phyloP scores from a whole-genome alignment of 2,113 vertebrate species.

The Entomyzon cyanotis region DNA sequence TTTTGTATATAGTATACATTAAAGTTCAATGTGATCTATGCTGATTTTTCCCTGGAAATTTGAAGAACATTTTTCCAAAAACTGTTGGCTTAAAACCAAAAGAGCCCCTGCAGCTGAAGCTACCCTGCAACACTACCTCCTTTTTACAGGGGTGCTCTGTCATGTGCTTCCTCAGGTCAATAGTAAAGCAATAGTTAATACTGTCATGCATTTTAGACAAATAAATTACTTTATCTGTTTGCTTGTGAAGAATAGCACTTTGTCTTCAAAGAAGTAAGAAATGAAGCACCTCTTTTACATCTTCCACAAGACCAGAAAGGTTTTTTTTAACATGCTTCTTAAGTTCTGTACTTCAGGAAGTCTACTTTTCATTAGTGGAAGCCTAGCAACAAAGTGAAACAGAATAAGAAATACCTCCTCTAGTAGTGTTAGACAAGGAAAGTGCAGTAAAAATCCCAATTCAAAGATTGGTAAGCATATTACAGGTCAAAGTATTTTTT shows the following conservation, averaged over 20 bases:
- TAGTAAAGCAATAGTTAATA: not conserved
- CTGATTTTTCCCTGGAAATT: not conserved
- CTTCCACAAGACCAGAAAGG: not conserved
- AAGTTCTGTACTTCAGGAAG: not conserved
- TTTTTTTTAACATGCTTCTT: not conserved
- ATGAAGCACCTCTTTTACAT: not conserved
- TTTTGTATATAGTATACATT: not conserved
- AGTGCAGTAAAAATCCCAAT: not conserved
- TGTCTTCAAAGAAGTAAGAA: not conserved
- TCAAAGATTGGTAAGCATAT: not conserved
- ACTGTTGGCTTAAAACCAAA: not conserved
- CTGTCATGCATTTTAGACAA: not conserved
- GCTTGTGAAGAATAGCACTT: not conserved
- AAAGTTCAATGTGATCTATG: not conserved
- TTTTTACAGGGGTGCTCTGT: not conserved
- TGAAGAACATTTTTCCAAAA: not conserved
- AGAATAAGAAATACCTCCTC: not conserved
- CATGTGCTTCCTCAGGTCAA: not conserved
- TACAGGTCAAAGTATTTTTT: not conserved
- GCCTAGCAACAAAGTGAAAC: not conserved
- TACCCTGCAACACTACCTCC: not conserved
- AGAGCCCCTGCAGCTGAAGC: not conserved
- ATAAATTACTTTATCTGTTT: not conserved
- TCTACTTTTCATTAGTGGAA: not conserved
- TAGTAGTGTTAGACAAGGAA: not conserved